phyloP scores from a whole-genome alignment of 2,797 vertebrate species.

The Rhynchotus rufescens region DNA sequence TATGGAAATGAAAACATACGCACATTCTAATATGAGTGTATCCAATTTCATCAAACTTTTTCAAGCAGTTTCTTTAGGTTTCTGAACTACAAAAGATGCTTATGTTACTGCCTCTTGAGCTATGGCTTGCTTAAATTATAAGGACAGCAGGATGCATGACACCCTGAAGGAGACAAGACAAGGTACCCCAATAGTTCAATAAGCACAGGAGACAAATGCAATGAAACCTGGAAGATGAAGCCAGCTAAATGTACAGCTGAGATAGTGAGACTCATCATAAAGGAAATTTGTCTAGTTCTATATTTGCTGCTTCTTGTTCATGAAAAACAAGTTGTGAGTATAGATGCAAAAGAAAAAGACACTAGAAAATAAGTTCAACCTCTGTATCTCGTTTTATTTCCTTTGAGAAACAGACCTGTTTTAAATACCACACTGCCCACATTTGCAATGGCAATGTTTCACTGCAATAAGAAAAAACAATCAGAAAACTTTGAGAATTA shows the following conservation, averaged over 20 bases:
- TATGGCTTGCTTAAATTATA: background rate
- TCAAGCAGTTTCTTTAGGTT: background rate
- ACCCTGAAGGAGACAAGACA: background rate
- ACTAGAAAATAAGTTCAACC: background rate
- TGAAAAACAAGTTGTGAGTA: background rate
- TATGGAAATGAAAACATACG: background rate
- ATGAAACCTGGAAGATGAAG: background rate
- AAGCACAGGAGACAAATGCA: background rate
- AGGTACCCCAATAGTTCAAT: background rate
- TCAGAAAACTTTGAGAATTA: background rate
- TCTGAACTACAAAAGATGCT: background rate
- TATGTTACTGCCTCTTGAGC: background rate
- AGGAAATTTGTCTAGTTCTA: background rate
- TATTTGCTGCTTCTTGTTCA: background rate
- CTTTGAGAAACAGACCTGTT: background rate
- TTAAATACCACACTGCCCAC: background rate
- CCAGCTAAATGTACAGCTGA: background rate
- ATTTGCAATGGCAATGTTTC: background rate
- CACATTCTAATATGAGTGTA: background rate
- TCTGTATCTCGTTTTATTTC: background rate
- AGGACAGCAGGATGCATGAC: background rate
- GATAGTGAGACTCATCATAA: background rate
- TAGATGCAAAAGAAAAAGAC: background rate
- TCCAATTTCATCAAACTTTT: background rate
- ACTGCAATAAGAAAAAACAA: background rate